Conservation (phyloP, 2,888 invertebrate genomes). For the Lasioglossum figueresi region DNA sequence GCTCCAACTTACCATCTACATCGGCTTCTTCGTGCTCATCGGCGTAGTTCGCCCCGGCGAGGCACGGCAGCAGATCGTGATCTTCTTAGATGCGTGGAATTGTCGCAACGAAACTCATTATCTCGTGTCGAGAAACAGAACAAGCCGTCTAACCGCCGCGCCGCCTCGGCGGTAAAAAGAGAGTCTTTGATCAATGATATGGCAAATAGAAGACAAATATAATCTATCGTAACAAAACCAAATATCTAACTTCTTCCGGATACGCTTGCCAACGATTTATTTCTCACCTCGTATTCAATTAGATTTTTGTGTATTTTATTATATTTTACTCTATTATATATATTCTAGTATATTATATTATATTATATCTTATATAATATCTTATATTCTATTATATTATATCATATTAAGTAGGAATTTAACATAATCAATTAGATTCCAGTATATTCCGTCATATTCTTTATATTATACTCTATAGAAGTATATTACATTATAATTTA, state of each 20-base stretch:
- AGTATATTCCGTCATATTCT: no score
- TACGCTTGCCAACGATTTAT: not conserved
- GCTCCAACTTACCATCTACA: slow-evolving; percentile 41
- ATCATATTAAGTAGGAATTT: no score
- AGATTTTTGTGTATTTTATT: no score
- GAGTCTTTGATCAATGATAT: slow-evolving; percentile 27
- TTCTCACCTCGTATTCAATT: not conserved
- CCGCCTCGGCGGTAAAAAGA: not conserved
- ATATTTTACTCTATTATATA: no score
- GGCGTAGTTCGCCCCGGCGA: slow-evolving; percentile 25
- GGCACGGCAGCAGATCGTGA: slow-evolving; percentile 46
- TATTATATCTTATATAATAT: no score
- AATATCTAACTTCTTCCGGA: not conserved
- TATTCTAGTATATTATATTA: no score
- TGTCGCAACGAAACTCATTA: slow-evolving; percentile 64
- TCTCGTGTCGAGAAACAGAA: slow-evolving; percentile 45
- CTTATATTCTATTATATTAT: no score
- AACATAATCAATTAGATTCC: no score
- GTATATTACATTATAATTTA: no score
- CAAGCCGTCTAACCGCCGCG: slow-evolving; percentile 42
- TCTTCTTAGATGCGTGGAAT: slow-evolving; percentile 59
- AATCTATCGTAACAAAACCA: not conserved
- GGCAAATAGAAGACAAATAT: not conserved
- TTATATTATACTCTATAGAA: no score
- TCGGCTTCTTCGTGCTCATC: slow-evolving; percentile 43